Conservation (phyloP, 2,888 invertebrate genomes). For the Dascillus cervinus region DNA sequence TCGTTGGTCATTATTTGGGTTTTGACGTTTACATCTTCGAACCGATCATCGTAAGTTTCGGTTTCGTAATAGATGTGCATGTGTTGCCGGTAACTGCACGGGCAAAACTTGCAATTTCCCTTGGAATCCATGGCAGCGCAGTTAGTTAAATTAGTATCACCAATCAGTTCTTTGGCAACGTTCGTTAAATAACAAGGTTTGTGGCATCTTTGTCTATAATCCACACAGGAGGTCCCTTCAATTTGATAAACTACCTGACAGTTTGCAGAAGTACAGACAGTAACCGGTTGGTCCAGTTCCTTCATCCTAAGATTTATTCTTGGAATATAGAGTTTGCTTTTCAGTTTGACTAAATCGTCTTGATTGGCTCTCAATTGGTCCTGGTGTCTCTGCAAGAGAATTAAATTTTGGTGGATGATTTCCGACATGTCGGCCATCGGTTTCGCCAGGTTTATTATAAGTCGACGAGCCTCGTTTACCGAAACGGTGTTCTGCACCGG, state of each 20-base stretch:
- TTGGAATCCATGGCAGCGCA: conserved; percentile 29
- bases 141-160: conserved; percentile 27
- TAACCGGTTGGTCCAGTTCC: conserved; percentile 14
- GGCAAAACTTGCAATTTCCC: conserved; percentile 26
- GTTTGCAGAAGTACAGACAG: conserved; percentile 16
- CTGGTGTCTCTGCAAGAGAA: conserved; percentile 4
- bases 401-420: conserved; percentile 2
- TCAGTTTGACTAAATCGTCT: conserved; percentile 14
- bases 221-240: no score
- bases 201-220: conserved; percentile 34
- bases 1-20: conserved; percentile 25
- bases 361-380: conserved; percentile 2
- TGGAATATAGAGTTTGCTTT: conserved; percentile 15
- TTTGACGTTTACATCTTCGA: conserved; percentile 25
- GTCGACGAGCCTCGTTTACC: conserved; percentile 4
- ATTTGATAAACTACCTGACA: conserved; percentile 8
- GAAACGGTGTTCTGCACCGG: conserved; percentile 4
- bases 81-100: conserved; percentile 30
- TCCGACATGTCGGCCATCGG: conserved; percentile 4
- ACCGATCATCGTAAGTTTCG: conserved; percentile 23
- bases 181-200: conserved; percentile 33
- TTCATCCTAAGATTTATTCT: conserved; percentile 14
- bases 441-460: conserved; percentile 3
- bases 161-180: conserved; percentile 31
- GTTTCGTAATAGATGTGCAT: conserved; percentile 37